A percentile compares a stretch with the other conserved stretches of the same genome.
Evolutionary conservation across 2,888 invertebrate genomes (phyloP).

Genomic region (Germaria angustata): DNA sequence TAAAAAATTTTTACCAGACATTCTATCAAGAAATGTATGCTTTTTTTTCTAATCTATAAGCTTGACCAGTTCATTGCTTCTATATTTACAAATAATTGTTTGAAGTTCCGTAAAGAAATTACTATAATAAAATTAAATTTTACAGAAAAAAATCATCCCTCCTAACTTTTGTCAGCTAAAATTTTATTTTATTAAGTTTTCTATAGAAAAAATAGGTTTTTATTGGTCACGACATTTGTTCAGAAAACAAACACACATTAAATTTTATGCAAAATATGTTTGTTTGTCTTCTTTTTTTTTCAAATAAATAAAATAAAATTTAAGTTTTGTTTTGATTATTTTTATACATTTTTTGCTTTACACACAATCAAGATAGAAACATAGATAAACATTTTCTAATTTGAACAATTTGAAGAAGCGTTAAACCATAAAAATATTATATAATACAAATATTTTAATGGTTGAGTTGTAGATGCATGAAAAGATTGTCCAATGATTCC

Average conservation of each 20-base stretch:
- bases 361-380: conserved; percentile 28
- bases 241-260: not conserved
- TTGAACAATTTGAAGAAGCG: conserved; percentile 60
- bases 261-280: conserved; percentile 37
- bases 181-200: conserved; percentile 31
- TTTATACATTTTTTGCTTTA: not conserved
- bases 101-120: no score
- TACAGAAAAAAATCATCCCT: no score
- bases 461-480: not conserved
- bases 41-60: no score
- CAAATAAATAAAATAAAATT: not conserved
- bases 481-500: not conserved
- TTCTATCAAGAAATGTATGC: no score
- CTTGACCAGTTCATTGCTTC: no score
- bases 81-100: no score
- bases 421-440: conserved; percentile 61
- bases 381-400: conserved; percentile 29
- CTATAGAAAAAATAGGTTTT: not conserved
- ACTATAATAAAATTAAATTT: no score
- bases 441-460: conserved; percentile 46
- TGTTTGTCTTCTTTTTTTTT: not conserved
- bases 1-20: no score
- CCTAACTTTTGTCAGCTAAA: not conserved
- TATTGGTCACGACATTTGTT: conserved; percentile 33
- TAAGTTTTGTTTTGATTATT: conserved; percentile 20